Percentiles rank a stretch among this genome's conserved stretches.
Conservation (phyloP, 2,888 invertebrate genomes). For the Orthosia gracilis region DNA sequence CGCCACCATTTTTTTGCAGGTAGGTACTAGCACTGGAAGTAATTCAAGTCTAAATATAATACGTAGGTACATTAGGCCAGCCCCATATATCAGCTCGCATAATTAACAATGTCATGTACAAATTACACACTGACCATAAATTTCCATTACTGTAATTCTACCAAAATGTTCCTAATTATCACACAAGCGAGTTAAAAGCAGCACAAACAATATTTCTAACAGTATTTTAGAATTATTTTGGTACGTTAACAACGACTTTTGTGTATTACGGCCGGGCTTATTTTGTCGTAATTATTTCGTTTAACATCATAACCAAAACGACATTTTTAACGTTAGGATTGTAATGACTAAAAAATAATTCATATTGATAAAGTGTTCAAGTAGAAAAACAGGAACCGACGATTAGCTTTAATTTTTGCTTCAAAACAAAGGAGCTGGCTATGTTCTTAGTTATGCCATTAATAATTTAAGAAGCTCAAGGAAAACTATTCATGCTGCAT, state of each 20-base stretch:
- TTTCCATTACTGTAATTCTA: constrained; percentile 52
- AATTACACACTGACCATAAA: constrained; percentile 55
- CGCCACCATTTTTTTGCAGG: background rate
- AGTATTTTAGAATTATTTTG: constrained; percentile 33
- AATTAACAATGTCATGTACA: constrained; percentile 60
- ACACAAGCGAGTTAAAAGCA: constrained; percentile 48
- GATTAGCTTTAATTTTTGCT: too few species aligned
- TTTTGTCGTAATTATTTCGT: background rate
- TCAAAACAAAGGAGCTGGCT: too few species aligned
- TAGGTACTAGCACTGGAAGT: background rate
- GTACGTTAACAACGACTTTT: background rate
- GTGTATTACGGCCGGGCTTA: background rate
- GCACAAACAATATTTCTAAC: constrained; percentile 29
- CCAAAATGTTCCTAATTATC: constrained; percentile 57
- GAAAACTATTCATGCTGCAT: too few species aligned
- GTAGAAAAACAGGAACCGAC: too few species aligned
- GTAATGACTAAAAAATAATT: too few species aligned
- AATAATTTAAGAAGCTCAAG: too few species aligned
- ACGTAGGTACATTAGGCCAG: background rate
- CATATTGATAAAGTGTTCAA: too few species aligned
- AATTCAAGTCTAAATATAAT: constrained; percentile 2
- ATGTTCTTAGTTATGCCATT: too few species aligned
- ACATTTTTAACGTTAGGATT: background rate
- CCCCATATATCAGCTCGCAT: constrained; percentile 45
- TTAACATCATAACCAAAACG: background rate